Evolutionary conservation across 2,797 vertebrate genomes (phyloP).

Genomic region (Vespertilio murinus): DNA sequence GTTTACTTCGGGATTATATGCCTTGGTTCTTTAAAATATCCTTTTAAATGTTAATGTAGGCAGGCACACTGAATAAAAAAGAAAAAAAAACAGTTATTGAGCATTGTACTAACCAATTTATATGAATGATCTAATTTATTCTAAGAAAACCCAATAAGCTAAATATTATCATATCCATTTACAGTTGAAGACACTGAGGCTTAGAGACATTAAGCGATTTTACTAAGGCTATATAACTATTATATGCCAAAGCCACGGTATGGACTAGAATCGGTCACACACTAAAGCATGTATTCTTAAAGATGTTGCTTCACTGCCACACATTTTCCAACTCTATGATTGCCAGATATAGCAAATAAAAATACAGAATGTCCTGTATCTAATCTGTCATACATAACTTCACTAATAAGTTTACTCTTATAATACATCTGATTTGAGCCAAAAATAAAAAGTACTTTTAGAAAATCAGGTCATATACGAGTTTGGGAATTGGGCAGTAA

Average conservation of each 20-base stretch:
- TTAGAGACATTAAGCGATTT: not conserved
- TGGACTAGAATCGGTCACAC: not conserved
- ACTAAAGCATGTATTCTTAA: not conserved
- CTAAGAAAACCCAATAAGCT: not conserved
- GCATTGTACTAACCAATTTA: not conserved
- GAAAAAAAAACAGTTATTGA: conserved; percentile 6
- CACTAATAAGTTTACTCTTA: conserved; percentile 1
- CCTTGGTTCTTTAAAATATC: not conserved
- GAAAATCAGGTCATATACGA: not conserved
- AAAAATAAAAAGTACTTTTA: not conserved
- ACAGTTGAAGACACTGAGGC: not conserved
- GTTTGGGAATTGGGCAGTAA: not conserved
- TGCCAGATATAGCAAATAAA: not conserved
- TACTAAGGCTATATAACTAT: not conserved
- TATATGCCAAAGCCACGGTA: not conserved
- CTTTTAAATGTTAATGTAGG: not conserved
- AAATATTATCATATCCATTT: not conserved
- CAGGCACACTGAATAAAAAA: not conserved
- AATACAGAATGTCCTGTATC: not conserved
- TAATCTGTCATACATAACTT: not conserved
- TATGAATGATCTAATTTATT: not conserved
- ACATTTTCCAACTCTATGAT: not conserved
- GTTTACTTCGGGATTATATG: not conserved
- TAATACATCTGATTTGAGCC: not conserved
- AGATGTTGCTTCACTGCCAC: not conserved